These are phyloP conservation scores for Drosophila arawakana DNA, from an alignment of 1,140 invertebrate species.

Conservation along the genomic window DNA sequence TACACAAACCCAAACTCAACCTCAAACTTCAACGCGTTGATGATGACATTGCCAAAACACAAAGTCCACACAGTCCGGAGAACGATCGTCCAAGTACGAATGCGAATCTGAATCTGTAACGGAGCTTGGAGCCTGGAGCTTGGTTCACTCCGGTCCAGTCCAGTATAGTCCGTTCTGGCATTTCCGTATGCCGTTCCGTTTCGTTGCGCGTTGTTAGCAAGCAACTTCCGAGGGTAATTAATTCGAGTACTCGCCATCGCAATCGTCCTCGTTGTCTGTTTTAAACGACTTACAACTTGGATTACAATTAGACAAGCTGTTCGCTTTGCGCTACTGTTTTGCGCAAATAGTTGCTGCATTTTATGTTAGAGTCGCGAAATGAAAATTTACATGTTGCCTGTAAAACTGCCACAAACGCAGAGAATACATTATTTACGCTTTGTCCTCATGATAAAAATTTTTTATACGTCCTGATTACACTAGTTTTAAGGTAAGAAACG, in stretches of 20 bases:
- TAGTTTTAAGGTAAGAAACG: background rate
- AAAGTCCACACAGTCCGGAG: slow-evolving; percentile 62
- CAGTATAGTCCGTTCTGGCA: slow-evolving; percentile 48
- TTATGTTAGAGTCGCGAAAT: slow-evolving; percentile 30
- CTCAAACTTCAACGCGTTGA: slow-evolving; percentile 64
- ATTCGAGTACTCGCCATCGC: slow-evolving; percentile 72
- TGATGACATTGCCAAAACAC: slow-evolving; percentile 78
- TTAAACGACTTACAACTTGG: slow-evolving; percentile 82
- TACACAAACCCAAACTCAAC: slow-evolving; percentile 63
- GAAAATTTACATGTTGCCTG: slow-evolving; percentile 43
- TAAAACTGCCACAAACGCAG: slow-evolving; percentile 11
- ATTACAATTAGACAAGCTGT: slow-evolving; percentile 83
- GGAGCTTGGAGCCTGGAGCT: slow-evolving; percentile 14
- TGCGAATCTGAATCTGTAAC: slow-evolving; percentile 38
- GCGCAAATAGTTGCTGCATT: slow-evolving; percentile 62
- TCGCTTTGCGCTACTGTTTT: slow-evolving; percentile 70
- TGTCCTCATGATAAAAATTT: slow-evolving; percentile 53
- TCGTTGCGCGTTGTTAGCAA: slow-evolving; percentile 79
- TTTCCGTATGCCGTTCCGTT: slow-evolving; percentile 79
- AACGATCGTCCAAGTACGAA: slow-evolving; percentile 27
- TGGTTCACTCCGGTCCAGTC: slow-evolving; percentile 43
- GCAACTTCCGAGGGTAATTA: slow-evolving; percentile 82
- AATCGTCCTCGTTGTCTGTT: slow-evolving; percentile 69
- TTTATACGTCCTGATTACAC: background rate
- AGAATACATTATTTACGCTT: slow-evolving; percentile 56